Conservation (phyloP, 2,888 invertebrate genomes). For the Megalurothrips usitatus region DNA sequence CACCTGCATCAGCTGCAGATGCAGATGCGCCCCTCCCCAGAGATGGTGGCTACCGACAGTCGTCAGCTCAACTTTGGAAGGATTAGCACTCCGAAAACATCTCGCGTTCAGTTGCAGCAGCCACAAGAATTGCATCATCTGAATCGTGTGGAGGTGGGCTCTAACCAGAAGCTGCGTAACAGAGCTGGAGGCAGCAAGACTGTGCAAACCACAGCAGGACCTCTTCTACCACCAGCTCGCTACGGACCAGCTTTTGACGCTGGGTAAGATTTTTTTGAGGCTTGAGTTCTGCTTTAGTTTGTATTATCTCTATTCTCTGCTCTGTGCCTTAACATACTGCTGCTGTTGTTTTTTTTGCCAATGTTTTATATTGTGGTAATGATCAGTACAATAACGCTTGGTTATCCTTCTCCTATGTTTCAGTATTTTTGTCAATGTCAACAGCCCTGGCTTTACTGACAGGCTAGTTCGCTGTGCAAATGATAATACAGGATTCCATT, state of each 20-base stretch:
- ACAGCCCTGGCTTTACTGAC: not conserved
- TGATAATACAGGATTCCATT: not conserved
- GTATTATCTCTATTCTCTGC: not conserved
- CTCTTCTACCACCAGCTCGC: not conserved
- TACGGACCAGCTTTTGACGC: not conserved
- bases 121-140: not conserved
- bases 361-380: too few species aligned
- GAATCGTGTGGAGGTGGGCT: not conserved
- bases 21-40: not conserved
- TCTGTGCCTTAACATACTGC: not conserved
- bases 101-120: not conserved
- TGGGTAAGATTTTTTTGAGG: not conserved
- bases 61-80: not conserved
- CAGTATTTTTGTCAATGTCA: slow-evolving; percentile 6
- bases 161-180: not conserved
- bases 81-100: not conserved
- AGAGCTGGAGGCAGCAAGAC: not conserved
- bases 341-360: not conserved
- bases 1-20: not conserved
- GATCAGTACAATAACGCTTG: too few species aligned
- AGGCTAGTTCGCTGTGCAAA: not conserved
- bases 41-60: not conserved
- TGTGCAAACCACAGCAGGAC: not conserved
- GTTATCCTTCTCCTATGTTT: not conserved
- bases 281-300: not conserved